Percentiles rank a stretch among this genome's conserved stretches.
Evolutionary conservation across 2,113 vertebrate genomes (phyloP).

Genomic region (Isurus oxyrinchus): DNA sequence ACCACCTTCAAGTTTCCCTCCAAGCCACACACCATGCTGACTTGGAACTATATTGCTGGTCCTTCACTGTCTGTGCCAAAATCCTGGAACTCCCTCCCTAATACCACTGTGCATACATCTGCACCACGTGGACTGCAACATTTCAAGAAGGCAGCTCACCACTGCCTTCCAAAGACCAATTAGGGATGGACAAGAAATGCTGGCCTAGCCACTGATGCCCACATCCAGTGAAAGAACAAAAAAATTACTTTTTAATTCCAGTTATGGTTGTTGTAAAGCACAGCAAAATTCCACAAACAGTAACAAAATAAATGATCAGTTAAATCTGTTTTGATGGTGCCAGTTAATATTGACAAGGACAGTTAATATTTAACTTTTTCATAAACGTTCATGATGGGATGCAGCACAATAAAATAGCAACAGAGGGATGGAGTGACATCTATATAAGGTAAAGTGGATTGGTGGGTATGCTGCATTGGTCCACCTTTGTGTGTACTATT

Average conservation of each 20-base stretch:
- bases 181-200: too few relatives aligned
- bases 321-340: neutral
- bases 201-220: too few relatives aligned
- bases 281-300: neutral
- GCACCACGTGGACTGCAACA: too few relatives aligned
- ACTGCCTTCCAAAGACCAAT: too few relatives aligned
- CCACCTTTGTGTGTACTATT: neutral
- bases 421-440: neutral
- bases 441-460: neutral
- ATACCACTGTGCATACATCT: too few relatives aligned
- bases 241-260: neutral
- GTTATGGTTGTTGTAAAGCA: neutral
- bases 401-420: neutral
- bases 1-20: too few relatives aligned
- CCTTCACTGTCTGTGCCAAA: too few relatives aligned
- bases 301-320: neutral
- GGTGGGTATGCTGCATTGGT: neutral
- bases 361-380: neutral
- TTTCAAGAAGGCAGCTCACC: too few relatives aligned
- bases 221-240: too few relatives aligned
- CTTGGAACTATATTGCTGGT: too few relatives aligned
- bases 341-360: neutral
- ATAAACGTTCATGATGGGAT: neutral
- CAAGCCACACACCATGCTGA: too few relatives aligned
- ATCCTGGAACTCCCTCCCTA: too few relatives aligned